Percentiles rank a stretch among this genome's conserved stretches.
phyloP scores from a whole-genome alignment of 2,888 invertebrate species.

The Ophion ellenae region DNA sequence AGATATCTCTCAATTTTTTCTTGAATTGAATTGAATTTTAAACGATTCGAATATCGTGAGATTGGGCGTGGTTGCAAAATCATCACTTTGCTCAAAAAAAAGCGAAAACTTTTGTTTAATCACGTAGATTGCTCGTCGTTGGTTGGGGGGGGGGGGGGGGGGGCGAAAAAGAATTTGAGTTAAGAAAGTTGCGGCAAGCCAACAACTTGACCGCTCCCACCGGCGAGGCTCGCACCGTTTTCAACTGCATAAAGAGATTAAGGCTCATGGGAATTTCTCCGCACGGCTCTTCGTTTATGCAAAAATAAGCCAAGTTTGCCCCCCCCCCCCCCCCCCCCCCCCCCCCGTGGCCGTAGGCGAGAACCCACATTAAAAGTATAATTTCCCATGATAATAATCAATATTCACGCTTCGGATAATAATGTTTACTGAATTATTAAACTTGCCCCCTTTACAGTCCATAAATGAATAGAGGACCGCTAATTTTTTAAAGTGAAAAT shows the following conservation, averaged over 20 bases:
- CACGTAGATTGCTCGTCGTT: not conserved
- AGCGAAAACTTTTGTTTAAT: too few relatives aligned
- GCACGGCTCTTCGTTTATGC: slow-evolving; percentile 32
- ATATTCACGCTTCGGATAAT: slow-evolving; percentile 29
- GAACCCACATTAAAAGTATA: slow-evolving; percentile 43
- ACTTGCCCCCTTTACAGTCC: not conserved
- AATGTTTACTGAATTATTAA: slow-evolving; percentile 4
- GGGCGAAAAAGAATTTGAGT: not conserved
- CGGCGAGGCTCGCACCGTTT: slow-evolving; percentile 1
- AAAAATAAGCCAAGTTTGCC: slow-evolving; percentile 22
- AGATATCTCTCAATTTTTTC: not conserved
- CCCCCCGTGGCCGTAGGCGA: not conserved
- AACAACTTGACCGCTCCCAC: slow-evolving; percentile 21
- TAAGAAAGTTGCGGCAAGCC: slow-evolving; percentile 12
- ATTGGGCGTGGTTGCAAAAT: too few relatives aligned
- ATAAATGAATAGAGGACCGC: not conserved
- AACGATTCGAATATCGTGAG: too few relatives aligned
- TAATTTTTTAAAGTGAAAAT: not conserved
- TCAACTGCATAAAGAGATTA: slow-evolving; percentile 35
- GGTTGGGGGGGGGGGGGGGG: not conserved
- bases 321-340: not conserved
- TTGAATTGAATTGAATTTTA: too few relatives aligned
- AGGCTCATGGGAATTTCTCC: slow-evolving; percentile 31
- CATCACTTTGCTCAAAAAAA: too few relatives aligned
- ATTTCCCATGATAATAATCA: slow-evolving; percentile 34